Conservation (phyloP, 2,888 invertebrate species). For the Prionchulus punctatus region DNA sequence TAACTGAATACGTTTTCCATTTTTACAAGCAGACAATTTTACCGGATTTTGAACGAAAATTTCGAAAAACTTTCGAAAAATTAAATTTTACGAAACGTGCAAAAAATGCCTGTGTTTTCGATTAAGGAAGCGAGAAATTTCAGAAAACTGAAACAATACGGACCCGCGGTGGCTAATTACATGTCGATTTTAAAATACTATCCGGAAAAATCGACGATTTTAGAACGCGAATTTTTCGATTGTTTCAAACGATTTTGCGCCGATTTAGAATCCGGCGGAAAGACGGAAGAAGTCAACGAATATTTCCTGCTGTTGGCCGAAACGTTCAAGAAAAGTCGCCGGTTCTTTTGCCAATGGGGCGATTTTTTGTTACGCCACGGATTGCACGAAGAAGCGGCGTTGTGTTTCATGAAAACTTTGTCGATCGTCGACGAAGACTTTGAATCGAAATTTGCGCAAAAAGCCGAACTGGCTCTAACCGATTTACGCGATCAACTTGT, state of each 20-base stretch:
- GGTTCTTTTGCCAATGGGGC: neutral
- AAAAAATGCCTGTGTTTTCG: slow-evolving; percentile 8
- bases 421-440: neutral
- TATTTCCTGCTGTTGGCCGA: neutral
- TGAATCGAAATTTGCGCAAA: neutral
- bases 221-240: slow-evolving; percentile 2
- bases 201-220: neutral
- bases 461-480: neutral
- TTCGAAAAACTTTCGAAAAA: neutral
- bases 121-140: neutral
- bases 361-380: neutral
- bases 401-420: slow-evolving; percentile 5
- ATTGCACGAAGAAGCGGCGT: neutral
- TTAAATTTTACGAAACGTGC: neutral
- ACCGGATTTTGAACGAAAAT: too few species aligned
- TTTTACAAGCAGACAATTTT: too few species aligned
- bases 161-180: slow-evolving; percentile 1
- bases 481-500: slow-evolving; percentile 37
- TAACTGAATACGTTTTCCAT: too few species aligned
- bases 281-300: neutral
- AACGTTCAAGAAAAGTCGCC: neutral
- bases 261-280: neutral
- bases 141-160: neutral
- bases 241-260: neutral
- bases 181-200: neutral